Evolutionary conservation across 37 sponge, comb jelly and placozoan genomes (phyloP), one percentile per base, ranked within the genome.

Genomic region (Petrosia ficiformis): DNA sequence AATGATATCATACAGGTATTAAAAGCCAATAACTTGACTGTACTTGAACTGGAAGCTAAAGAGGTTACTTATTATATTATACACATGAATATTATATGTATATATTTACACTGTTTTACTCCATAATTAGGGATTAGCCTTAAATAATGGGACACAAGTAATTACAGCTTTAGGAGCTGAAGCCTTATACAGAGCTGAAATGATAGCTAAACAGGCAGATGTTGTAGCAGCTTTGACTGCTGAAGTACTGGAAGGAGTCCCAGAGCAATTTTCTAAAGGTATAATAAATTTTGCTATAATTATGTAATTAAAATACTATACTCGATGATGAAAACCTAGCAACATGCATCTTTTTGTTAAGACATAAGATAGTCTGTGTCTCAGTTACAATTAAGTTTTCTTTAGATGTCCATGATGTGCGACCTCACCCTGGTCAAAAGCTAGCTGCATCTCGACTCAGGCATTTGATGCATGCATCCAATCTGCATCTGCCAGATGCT

Each of bases 111-210:
- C 14, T 69, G 44, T 24, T 54, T 39, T n/a, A 24, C 2, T 42
- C 41, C 16, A 22, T 42, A 11, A 43, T 28, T 37, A 86, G 77
- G 96, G 96, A 10, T 0, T 95, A 11, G 85, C 85, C 16, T 58
- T 88, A 24, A 95, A 91, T 52, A 95, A 95, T 76, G 96, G 96
- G 2, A 88, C 92, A 63, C 92, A 91, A 75, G 66, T 95, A 32
- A 95, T 95, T 58, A 81, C 86, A n/a, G 69, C 83, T 43, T 42
- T 95, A 31, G 87, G 87, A 36, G 58, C 82, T 40, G 92, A 92
- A 60, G 93, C 85, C 68, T 48, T 92, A 24, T 38, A 44, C n/a
- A 44, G 89, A 3, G 88, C 93, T 29, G 69, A 77, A 65, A 36
- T 70, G 16, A 70, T 88, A 29, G 67, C 81, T 21, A 72, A 42